Evolutionary conservation across 64 coral and sea anemone genomes (phyloP), one percentile per base, ranked within the genome.

Genomic region (Pocillopora verrucosa): DNA sequence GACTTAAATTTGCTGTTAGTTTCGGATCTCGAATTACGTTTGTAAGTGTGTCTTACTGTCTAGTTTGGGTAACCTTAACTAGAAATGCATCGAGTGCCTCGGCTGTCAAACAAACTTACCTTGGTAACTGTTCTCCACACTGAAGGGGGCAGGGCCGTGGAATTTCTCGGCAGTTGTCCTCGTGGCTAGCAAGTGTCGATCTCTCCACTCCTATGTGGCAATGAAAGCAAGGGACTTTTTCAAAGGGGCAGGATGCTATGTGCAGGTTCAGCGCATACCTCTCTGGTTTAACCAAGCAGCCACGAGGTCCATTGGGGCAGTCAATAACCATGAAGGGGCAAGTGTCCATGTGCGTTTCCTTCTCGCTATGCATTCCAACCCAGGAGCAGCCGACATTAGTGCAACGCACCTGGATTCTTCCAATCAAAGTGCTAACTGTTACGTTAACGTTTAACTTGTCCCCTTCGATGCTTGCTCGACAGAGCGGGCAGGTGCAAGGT

Each of bases 71-170:
- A 1, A 20, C 16, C 16, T 67, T 16, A 67, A 22, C 61, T 63
- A 16, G 1, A 19, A 4, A 2, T 20, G 22, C 0, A 20, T 16
- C 16, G 17, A 67, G 9, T 67, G 64, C 1, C 7, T 51, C 1
- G 41, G 41, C 41, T 51, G 7, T 51, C 41, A 51, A 4, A 51
- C 36, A 79, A 62, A 62, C 61, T 19, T 64, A 64, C 80, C 80
- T 64, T 13, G 58, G 80, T 64, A 83, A 64, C 24, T 24, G 57
- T n/a, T 60, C 58, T 83, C 60, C 80, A 36, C 59, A 83, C 58
- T 83, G 24, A 64, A 62, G 61, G 6, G 80, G 80, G 58, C 80
- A 83, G n/a, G 16, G n/a, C 30, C 60, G 80, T 16, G 60, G 22
- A 9, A 26, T 35, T 64, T 83, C 60, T 19, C 22, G 5, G 36